Conservation (phyloP, 2,888 invertebrate genomes). For the Nasonia oneida region DNA sequence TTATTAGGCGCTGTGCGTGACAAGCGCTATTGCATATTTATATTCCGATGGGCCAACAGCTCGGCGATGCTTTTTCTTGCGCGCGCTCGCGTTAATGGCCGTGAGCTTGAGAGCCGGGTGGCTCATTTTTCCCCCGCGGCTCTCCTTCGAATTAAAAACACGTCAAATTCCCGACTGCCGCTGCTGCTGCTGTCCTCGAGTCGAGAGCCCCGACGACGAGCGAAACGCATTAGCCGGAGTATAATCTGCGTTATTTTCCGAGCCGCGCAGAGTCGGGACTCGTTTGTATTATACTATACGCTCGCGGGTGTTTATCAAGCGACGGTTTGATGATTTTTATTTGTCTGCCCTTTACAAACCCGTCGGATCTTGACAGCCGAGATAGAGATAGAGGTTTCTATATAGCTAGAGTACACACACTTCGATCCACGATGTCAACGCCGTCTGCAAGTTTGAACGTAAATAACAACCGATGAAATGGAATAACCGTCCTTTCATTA, state of each 20-base stretch:
- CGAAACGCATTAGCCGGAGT: slow-evolving; percentile 43
- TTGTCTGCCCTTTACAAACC: neutral
- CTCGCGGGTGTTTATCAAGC: neutral
- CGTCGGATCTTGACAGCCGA: neutral
- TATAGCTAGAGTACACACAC: neutral
- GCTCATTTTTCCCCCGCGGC: slow-evolving; percentile 33
- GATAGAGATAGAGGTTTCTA: too few species aligned
- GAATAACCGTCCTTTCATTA: neutral
- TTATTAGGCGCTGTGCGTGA: slow-evolving; percentile 78
- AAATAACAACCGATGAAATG: neutral
- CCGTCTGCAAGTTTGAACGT: neutral
- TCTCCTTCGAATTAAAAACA: slow-evolving; percentile 54
- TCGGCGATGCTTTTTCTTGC: neutral
- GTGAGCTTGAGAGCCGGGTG: neutral
- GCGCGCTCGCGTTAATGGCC: too few species aligned
- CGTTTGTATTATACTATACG: neutral
- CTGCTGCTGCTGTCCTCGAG: neutral
- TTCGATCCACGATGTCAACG: neutral
- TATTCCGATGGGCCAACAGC: slow-evolving; percentile 71
- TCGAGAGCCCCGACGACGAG: slow-evolving; percentile 26
- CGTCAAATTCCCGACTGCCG: slow-evolving; percentile 47
- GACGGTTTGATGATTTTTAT: neutral
- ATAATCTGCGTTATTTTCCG: slow-evolving; percentile 33
- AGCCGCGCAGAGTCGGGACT: slow-evolving; percentile 12
- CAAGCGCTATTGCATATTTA: slow-evolving; percentile 78